These are phyloP conservation scores for Piprites chloris DNA, from an alignment of 2,113 vertebrate species.

Conservation along the genomic window DNA sequence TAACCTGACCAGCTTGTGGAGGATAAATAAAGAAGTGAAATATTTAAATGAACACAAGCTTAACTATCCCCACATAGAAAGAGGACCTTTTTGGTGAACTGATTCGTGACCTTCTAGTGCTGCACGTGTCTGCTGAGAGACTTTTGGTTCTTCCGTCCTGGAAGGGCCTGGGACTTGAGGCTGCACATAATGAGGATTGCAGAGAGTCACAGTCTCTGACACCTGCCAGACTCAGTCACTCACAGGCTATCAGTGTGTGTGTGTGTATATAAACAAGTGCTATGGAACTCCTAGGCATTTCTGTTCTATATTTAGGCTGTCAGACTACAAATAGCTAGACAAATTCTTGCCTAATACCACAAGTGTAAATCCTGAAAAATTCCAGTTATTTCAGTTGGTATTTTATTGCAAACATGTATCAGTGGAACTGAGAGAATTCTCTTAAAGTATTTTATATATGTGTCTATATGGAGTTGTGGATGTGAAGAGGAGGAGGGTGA, in stretches of 20 bases:
- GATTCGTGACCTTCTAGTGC: not conserved
- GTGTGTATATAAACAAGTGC: not conserved
- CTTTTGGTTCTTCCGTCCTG: rapidly evolving
- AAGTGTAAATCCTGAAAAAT: not conserved
- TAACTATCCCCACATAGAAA: not conserved
- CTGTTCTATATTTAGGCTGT: not conserved
- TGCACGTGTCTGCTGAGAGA: not conserved
- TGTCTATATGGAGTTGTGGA: not conserved
- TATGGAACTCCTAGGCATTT: not conserved
- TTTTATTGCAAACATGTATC: not conserved
- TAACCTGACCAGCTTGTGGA: not conserved
- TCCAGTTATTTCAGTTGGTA: not conserved
- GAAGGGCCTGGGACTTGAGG: not conserved
- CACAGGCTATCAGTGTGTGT: not conserved
- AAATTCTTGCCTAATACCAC: not conserved
- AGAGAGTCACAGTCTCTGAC: not conserved
- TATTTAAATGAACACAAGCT: not conserved
- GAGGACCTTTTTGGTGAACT: not conserved
- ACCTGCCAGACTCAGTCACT: not conserved
- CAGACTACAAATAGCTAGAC: not conserved
- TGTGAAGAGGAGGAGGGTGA: not conserved
- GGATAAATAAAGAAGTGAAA: not conserved
- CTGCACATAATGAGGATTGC: not conserved
- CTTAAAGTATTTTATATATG: not conserved
- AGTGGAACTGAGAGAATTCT: not conserved